A percentile compares a stretch with the other conserved stretches of the same genome.
Evolutionary conservation across 1,140 invertebrate species (phyloP).

Genomic region (Tetragonula clypearis): DNA sequence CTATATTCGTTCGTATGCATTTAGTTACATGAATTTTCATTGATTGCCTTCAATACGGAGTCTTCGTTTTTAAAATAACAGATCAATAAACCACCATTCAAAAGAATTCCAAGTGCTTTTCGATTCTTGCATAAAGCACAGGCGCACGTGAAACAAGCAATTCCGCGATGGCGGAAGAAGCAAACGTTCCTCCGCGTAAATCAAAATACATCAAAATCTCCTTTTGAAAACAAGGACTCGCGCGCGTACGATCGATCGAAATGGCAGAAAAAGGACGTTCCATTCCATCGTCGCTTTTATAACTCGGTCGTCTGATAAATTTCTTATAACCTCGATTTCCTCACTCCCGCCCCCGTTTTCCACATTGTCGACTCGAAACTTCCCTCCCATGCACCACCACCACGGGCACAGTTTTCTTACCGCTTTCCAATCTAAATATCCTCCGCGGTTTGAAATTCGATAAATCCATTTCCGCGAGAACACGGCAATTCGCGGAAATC

Average conservation of each 20-base stretch:
- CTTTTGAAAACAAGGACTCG: background rate
- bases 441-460: background rate
- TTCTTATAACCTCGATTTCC: background rate
- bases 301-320: background rate
- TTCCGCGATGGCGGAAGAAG: background rate
- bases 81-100: too few relatives aligned
- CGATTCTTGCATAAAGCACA: background rate
- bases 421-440: background rate
- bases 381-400: background rate
- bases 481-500: background rate
- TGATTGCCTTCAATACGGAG: too few relatives aligned
- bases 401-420: background rate
- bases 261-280: background rate
- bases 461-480: background rate
- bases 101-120: too few relatives aligned
- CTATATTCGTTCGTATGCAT: too few relatives aligned
- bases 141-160: background rate
- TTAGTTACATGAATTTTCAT: too few relatives aligned
- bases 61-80: too few relatives aligned
- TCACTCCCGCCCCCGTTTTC: accelerated
- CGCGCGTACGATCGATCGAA: background rate
- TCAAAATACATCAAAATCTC: background rate
- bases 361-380: background rate
- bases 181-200: background rate
- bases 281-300: background rate